These are phyloP conservation scores for Muntiacus reevesi DNA, from an alignment of 2,113 vertebrate genomes.

Conservation along the genomic window DNA sequence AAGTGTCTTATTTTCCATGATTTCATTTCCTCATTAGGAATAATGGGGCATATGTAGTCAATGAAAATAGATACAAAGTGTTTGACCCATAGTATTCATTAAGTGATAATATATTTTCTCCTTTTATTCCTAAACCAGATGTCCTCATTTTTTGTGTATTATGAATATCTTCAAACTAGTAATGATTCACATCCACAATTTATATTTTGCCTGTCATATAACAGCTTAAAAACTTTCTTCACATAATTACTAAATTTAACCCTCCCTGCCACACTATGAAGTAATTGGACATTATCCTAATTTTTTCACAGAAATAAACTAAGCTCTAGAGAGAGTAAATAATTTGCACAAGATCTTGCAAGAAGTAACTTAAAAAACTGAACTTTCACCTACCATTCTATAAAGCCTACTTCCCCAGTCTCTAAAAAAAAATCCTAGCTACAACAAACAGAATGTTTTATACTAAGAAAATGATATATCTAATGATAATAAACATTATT, in stretches of 20 bases:
- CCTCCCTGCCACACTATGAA: background rate
- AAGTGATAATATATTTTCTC: constrained; percentile 20
- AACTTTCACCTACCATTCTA: constrained; percentile 11
- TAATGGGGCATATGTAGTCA: background rate
- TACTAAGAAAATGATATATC: background rate
- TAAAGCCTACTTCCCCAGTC: background rate
- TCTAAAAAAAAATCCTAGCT: background rate
- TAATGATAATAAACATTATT: constrained; percentile 23
- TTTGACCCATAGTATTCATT: background rate
- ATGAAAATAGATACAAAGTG: background rate
- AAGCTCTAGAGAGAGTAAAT: background rate
- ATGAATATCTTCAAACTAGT: background rate
- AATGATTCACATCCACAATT: background rate
- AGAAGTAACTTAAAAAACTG: background rate
- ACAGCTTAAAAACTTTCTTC: constrained; percentile 15
- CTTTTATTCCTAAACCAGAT: background rate
- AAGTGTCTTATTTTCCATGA: constrained; percentile 4
- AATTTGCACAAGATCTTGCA: background rate
- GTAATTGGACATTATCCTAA: background rate
- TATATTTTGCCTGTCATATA: background rate
- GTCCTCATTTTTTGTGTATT: background rate
- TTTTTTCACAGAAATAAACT: constrained; percentile 8
- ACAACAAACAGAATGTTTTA: background rate
- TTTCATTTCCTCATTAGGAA: constrained; percentile 28
- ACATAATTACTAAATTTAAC: constrained; percentile 20